Evolutionary conservation across 2,797 vertebrate species (phyloP).

Genomic region (Eulemur coronatus): DNA sequence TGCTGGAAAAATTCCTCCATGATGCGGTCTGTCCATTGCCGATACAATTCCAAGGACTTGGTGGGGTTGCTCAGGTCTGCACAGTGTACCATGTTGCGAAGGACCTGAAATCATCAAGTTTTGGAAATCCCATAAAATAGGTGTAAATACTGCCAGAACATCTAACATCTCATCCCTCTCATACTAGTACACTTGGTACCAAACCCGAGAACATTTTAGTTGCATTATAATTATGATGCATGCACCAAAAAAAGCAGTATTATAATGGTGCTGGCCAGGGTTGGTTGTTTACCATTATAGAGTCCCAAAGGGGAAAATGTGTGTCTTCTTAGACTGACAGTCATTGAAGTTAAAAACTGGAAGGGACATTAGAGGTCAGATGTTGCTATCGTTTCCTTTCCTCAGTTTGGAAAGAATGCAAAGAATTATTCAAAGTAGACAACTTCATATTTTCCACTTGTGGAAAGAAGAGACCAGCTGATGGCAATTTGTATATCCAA

Average conservation of each 20-base stretch:
- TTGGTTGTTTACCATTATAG: neutral
- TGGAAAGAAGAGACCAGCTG: slow-evolving; percentile 34
- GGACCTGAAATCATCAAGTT: slow-evolving; percentile 87
- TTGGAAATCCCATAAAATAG: slow-evolving; percentile 61
- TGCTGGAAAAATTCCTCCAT: slow-evolving; percentile 99
- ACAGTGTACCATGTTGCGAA: slow-evolving; percentile 98
- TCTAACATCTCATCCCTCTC: slow-evolving; percentile 37
- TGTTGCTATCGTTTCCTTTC: slow-evolving; percentile 36
- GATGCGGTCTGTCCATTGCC: slow-evolving; percentile 98
- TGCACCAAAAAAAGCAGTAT: neutral
- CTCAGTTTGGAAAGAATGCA: slow-evolving; percentile 62
- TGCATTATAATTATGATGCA: neutral
- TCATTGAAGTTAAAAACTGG: slow-evolving; percentile 43
- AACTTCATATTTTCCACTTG: slow-evolving; percentile 54
- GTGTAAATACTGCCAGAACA: slow-evolving; percentile 31
- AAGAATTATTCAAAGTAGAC: slow-evolving; percentile 60
- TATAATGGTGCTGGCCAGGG: neutral
- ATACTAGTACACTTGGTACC: slow-evolving; percentile 47
- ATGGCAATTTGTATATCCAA: slow-evolving; percentile 46
- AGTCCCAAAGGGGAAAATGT: neutral
- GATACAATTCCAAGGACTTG: slow-evolving; percentile 96
- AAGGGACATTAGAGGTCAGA: slow-evolving; percentile 37
- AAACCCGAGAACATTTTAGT: slow-evolving; percentile 55
- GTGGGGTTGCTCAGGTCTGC: slow-evolving; percentile 98
- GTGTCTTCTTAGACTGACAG: slow-evolving; percentile 27